These are phyloP conservation scores for Scaptomyza reducta DNA, from an alignment of 2,888 invertebrate species.

Conservation along the genomic window DNA sequence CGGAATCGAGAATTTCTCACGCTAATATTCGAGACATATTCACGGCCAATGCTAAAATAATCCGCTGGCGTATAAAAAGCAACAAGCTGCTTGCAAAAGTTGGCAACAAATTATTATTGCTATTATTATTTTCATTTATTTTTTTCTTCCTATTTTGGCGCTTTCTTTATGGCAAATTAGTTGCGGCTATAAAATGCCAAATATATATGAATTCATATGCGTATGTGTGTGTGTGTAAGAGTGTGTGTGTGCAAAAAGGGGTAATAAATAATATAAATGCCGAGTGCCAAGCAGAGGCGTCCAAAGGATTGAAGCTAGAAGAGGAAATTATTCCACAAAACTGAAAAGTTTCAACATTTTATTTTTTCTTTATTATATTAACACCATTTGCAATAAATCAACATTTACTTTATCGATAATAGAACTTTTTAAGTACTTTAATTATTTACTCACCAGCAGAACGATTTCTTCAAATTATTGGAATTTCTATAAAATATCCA, in stretches of 20 bases:
- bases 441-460: too few relatives aligned
- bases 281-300: slow-evolving; percentile 13
- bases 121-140: not conserved
- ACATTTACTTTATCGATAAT: too few relatives aligned
- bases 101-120: slow-evolving; percentile 64
- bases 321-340: not conserved
- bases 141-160: slow-evolving; percentile 36
- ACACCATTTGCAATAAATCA: too few relatives aligned
- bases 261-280: slow-evolving; percentile 64
- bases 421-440: too few relatives aligned
- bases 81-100: slow-evolving; percentile 17
- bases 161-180: slow-evolving; percentile 76
- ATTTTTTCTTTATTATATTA: too few relatives aligned
- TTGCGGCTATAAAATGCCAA: slow-evolving; percentile 69
- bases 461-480: too few relatives aligned
- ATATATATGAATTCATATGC: slow-evolving; percentile 31
- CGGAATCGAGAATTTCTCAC: slow-evolving; percentile 66
- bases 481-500: too few relatives aligned
- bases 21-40: slow-evolving; percentile 49
- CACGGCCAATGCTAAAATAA: slow-evolving; percentile 62
- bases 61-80: slow-evolving; percentile 17
- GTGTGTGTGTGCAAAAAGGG: slow-evolving; percentile 28
- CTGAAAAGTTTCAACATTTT: too few relatives aligned
- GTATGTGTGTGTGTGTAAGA: slow-evolving; percentile 14
- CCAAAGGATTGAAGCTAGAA: not conserved